Evolutionary conservation across 1,140 invertebrate species (phyloP).

Genomic region (Asobara japonica): DNA sequence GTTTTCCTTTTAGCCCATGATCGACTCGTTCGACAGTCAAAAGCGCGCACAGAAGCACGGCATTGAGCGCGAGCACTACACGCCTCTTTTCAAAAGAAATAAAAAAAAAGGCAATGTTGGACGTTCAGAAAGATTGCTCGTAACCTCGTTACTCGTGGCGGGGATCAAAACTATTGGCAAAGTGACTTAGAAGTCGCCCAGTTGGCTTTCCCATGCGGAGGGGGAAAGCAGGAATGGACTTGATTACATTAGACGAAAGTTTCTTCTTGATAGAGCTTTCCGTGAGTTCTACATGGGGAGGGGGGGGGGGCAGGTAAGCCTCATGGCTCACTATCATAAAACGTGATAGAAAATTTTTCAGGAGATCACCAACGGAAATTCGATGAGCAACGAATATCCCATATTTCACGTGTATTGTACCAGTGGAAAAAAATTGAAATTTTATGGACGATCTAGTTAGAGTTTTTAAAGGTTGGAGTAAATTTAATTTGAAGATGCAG

Average conservation of each 20-base stretch:
- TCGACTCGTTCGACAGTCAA: background rate
- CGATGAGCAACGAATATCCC: too few species aligned
- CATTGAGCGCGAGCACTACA: background rate
- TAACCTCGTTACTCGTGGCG: conserved; percentile 38
- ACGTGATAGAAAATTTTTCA: too few species aligned
- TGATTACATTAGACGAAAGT: conserved; percentile 38
- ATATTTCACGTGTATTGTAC: too few species aligned
- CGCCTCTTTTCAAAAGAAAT: background rate
- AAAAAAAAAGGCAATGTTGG: conserved; percentile 14
- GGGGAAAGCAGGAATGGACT: conserved; percentile 10
- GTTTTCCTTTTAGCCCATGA: background rate
- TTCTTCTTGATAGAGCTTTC: conserved; percentile 11
- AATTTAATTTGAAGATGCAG: too few species aligned
- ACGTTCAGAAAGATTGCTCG: conserved; percentile 39
- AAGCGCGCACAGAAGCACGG: conserved; percentile 11
- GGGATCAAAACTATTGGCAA: conserved; percentile 40
- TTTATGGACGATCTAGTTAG: too few species aligned
- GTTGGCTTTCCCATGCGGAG: background rate
- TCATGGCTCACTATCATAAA: background rate
- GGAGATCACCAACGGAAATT: too few species aligned
- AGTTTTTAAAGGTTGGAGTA: too few species aligned
- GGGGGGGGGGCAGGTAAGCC: background rate
- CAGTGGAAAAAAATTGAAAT: background rate
- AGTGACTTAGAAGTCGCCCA: conserved; percentile 35
- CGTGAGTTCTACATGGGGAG: background rate